Percentiles rank a stretch among this genome's conserved stretches.
phyloP scores from a whole-genome alignment of 37 sponge, comb jelly and placozoan species.

The Crambe crambe region DNA sequence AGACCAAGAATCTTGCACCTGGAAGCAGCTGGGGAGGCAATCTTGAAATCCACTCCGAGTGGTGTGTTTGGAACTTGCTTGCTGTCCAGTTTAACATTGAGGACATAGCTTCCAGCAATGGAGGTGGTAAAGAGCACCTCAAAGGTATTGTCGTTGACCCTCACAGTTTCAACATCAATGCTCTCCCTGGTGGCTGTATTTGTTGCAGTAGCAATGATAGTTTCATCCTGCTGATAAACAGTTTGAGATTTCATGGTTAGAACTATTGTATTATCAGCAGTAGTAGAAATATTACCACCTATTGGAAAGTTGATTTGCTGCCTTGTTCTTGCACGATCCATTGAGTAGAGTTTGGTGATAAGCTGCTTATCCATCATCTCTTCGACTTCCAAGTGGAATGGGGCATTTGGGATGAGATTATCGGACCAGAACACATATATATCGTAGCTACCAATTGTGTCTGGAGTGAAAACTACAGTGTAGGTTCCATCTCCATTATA shows the following conservation, averaged over 20 bases:
- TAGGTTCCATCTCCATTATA: conserved; percentile 51
- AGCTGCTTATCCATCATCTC: conserved; percentile 27
- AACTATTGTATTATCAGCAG: conserved; percentile 7
- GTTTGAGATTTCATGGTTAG: conserved; percentile 21
- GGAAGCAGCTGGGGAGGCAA: conserved; percentile 25
- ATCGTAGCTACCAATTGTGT: conserved; percentile 9
- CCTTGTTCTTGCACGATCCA: not conserved
- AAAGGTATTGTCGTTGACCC: conserved; percentile 17
- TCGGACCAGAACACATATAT: conserved; percentile 42
- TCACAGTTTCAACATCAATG: not conserved
- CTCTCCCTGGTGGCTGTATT: conserved; percentile 7
- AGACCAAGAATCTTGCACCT: conserved; percentile 54
- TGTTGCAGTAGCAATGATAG: conserved; percentile 5
- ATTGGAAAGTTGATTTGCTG: not conserved
- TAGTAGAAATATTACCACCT: not conserved
- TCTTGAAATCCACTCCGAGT: conserved; percentile 32
- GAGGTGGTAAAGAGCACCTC: conserved; percentile 40
- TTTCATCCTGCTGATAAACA: conserved; percentile 12
- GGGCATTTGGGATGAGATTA: conserved; percentile 47
- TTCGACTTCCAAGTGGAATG: conserved; percentile 34
- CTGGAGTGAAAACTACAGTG: conserved; percentile 21
- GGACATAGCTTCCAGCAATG: conserved; percentile 31
- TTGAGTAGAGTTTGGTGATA: conserved; percentile 17
- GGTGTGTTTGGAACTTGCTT: conserved; percentile 52
- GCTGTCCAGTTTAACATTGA: conserved; percentile 26